Evolutionary conservation across 2,888 invertebrate species (phyloP), one percentile per base, ranked within the genome.

Genomic region (Brachyopa scutellaris): DNA sequence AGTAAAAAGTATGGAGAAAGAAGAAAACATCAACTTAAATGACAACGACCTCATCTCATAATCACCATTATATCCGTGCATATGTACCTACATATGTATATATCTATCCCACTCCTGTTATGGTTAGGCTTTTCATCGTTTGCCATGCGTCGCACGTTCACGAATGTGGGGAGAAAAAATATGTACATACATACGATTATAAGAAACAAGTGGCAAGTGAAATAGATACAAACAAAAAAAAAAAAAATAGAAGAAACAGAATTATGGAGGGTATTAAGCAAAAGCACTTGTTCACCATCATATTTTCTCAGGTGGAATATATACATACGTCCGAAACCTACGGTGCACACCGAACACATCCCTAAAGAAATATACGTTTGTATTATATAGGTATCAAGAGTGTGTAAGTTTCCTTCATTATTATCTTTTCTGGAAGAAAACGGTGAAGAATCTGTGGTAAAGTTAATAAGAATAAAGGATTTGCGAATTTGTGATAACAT

Each of bases 41-140:
- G 82, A 82, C 82, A 82, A 82, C 82, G 82, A 82, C 77, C 82
- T 62, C 77, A 82, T 72, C 70, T 77, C 66, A 61, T 61, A 70
- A 82, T 77, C 69, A 66, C 72, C 70, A 82, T 82, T 42, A 82
- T n/a, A n/a, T n/a, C n/a, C n/a, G n/a, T 62, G 19, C 64, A n/a
- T n/a, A n/a, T n/a, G n/a, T n/a, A n/a, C n/a, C n/a, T n/a, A n/a
- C n/a, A n/a, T n/a, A n/a, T n/a, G n/a, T n/a, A n/a, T n/a, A n/a
- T n/a, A n/a, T n/a, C n/a, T n/a, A 78, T 62, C 53, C 62, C 62
- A 38, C 66, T 42, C 55, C 36, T 45, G 70, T 59, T 57, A 69
- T 76, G 59, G 76, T 82, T 70, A 57, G 69, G 64, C 76, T 76
- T 74, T 80, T 80, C 62, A 67, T 64, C 76, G 66, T 66, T 77